phyloP scores from a whole-genome alignment of 2,113 vertebrate genomes.

The Aspidoscelis tigris region DNA sequence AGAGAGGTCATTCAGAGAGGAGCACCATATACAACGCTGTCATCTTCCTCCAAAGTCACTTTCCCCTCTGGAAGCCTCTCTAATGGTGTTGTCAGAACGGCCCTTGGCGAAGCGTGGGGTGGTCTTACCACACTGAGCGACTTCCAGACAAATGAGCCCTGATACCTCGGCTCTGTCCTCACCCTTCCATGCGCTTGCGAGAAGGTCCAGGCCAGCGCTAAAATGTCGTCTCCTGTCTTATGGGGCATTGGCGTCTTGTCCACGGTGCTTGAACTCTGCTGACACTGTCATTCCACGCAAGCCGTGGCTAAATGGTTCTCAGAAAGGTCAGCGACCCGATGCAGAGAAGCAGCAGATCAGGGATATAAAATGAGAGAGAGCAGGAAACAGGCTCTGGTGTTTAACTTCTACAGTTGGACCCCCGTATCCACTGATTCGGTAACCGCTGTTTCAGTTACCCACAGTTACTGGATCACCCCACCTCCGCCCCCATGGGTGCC shows the following conservation, averaged over 20 bases:
- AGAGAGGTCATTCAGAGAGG: not conserved
- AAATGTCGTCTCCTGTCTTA: conserved; percentile 27
- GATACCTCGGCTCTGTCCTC: conserved; percentile 41
- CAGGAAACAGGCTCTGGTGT: not conserved
- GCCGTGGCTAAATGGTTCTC: conserved; percentile 7
- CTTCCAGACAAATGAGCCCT: conserved; percentile 46
- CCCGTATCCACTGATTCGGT: no score
- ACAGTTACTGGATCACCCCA: no score
- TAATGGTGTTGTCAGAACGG: conserved; percentile 13
- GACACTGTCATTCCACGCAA: conserved; percentile 12
- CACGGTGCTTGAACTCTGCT: conserved; percentile 27
- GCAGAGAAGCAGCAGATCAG: conserved; percentile 28
- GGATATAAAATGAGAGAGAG: conserved; percentile 24
- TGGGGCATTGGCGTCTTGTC: conserved; percentile 20
- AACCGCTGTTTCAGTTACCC: no score
- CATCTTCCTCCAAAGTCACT: conserved; percentile 24
- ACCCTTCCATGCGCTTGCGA: not conserved
- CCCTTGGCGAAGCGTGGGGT: conserved; percentile 22
- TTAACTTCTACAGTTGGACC: no score
- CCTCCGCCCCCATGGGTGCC: no score
- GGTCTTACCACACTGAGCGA: conserved; percentile 27
- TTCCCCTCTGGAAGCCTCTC: conserved; percentile 28
- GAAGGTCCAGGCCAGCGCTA: conserved; percentile 11
- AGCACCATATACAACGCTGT: not conserved
- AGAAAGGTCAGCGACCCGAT: conserved; percentile 4